phyloP scores from a whole-genome alignment of 2,888 invertebrate species.

The Siphlonurus alternatus region DNA sequence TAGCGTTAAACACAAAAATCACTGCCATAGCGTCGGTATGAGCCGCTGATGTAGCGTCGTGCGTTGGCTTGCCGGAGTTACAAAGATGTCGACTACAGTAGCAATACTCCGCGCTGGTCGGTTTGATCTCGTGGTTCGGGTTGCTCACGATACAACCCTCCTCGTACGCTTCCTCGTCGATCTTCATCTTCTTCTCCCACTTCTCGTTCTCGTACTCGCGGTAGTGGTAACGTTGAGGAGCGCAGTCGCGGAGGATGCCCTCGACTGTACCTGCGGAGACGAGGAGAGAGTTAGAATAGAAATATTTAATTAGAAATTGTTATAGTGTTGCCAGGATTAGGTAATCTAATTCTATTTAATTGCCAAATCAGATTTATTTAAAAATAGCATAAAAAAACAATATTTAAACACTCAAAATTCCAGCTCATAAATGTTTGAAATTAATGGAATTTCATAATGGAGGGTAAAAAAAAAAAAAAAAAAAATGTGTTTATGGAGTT shows the following conservation, averaged over 20 bases:
- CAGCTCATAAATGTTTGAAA: too few relatives aligned
- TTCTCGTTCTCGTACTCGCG: constrained; percentile 37
- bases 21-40: constrained; percentile 41
- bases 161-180: constrained; percentile 46
- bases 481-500: too few relatives aligned
- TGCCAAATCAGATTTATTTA: too few relatives aligned
- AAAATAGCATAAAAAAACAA: too few relatives aligned
- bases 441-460: too few relatives aligned
- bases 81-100: constrained; percentile 60
- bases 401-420: too few relatives aligned
- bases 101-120: constrained; percentile 44
- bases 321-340: too few relatives aligned
- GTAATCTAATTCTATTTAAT: too few relatives aligned
- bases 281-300: too few relatives aligned
- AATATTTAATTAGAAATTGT: too few relatives aligned
- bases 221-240: constrained; percentile 48
- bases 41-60: constrained; percentile 20
- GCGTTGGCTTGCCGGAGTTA: constrained; percentile 35
- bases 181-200: constrained; percentile 46
- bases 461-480: too few relatives aligned
- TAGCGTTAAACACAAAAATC: constrained; percentile 41
- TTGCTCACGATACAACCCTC: constrained; percentile 40
- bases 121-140: constrained; percentile 22
- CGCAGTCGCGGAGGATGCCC: constrained; percentile 51
- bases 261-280: constrained; percentile 36